Evolutionary conservation across 2,888 invertebrate species (phyloP), one percentile per base, ranked within the genome.

Genomic region (Sinhomidia bicolor): DNA sequence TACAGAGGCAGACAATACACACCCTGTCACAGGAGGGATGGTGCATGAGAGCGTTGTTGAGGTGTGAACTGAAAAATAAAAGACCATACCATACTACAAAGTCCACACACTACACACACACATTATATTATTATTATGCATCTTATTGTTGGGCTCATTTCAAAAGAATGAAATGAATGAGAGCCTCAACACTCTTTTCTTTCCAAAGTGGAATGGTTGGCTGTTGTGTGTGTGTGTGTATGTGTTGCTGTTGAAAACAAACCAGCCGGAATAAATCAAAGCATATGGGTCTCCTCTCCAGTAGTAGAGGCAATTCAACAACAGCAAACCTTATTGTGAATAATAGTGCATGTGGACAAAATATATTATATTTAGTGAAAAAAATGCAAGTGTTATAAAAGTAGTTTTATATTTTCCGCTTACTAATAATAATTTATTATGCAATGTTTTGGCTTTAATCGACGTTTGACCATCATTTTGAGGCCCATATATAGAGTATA

Each of bases 251-350:
- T 60, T 71, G 57, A 86, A 86, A 89, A 84, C 87, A 89, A 89
- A 79, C 80, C 89, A 85, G 79, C 83, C 54, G 89, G 89, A 89
- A 89, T 89, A 87, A 89, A 83, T 65, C 87, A 84, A 65, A 74
- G 68, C 74, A 89, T 89, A 81, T 87, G 89, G 23, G 62, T 12
- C 32, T 32, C 7, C n/a, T n/a, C n/a, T n/a, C n/a, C n/a, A n/a
- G n/a, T 14, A 5, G n/a, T 29, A 29, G 12, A 5, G 29, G 2
- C 17, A 65, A 51, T 5, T 51, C 51, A 51, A 51, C 51, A 51
- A 17, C n/a, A n/a, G n/a, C 51, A 51, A 51, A 17, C n/a, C 51
- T 2, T 12, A 47, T 47, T n/a, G 4, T n/a, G n/a, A n/a, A n/a
- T n/a, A n/a, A n/a, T n/a, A n/a, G n/a, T n/a, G n/a, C n/a, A n/a